Evolutionary conservation across 2,797 vertebrate species (phyloP).

Genomic region (Notoglanidium macrostoma): DNA sequence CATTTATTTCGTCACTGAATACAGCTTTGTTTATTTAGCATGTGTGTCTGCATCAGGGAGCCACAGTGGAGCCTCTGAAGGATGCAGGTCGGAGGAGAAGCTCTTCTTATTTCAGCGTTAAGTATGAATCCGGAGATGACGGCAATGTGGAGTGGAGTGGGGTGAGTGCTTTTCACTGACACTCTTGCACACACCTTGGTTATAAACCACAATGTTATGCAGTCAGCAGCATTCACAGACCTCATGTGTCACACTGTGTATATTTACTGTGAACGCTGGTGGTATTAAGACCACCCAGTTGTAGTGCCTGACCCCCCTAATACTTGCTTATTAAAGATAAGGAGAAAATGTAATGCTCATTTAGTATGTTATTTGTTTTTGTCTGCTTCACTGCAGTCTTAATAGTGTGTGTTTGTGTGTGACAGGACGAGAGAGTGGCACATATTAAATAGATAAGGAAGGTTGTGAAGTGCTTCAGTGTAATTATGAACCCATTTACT

Average conservation of each 20-base stretch:
- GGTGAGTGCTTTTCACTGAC: slow-evolving; percentile 70
- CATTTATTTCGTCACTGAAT: neutral
- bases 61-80: slow-evolving; percentile 32
- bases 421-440: neutral
- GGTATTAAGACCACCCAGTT: neutral
- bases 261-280: neutral
- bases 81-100: slow-evolving; percentile 64
- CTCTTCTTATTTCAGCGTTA: slow-evolving; percentile 71
- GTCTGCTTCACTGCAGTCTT: neutral
- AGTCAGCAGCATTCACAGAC: neutral
- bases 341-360: neutral
- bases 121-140: slow-evolving; percentile 81
- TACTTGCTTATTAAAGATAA: neutral
- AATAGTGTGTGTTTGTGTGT: neutral
- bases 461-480: neutral
- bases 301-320: neutral
- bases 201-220: neutral
- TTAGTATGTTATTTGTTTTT: neutral
- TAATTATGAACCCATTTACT: neutral
- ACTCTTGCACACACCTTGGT: neutral
- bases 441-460: neutral
- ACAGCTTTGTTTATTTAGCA: neutral
- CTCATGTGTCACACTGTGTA: neutral
- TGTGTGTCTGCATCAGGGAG: slow-evolving; percentile 46
- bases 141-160: slow-evolving; percentile 84